Percentiles rank a stretch among this genome's conserved stretches.
Conservation (phyloP, 2,113 vertebrate species). For the Vidua macroura region DNA sequence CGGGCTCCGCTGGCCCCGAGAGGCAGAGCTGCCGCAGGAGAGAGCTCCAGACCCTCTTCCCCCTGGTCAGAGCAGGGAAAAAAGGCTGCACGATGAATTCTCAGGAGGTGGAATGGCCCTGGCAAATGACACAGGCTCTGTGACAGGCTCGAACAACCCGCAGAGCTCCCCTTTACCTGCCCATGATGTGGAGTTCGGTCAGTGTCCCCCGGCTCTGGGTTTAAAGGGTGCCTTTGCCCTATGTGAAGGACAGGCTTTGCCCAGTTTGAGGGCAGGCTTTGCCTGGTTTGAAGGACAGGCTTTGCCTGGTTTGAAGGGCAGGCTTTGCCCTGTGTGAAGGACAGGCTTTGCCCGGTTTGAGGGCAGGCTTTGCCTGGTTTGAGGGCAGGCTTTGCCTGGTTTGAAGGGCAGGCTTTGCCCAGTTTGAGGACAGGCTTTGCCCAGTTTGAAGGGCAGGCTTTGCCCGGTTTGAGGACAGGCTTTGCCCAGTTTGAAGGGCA, state of each 20-base stretch:
- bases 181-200: fast-evolving
- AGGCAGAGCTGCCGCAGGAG: neutral
- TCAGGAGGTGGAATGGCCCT: neutral
- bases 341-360: fast-evolving
- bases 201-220: fast-evolving
- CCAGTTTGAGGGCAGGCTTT: fast-evolving
- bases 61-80: neutral
- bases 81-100: neutral
- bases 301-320: fast-evolving
- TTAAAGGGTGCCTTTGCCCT: no score
- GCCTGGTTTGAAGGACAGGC: no score
- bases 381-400: fast-evolving
- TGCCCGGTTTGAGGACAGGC: fast-evolving
- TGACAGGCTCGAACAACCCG: neutral
- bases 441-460: fast-evolving
- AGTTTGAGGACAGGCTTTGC: fast-evolving
- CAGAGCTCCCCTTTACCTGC: neutral
- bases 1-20: neutral
- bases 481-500: neutral
- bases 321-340: fast-evolving
- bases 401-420: neutral
- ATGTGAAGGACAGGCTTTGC: neutral
- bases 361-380: fast-evolving
- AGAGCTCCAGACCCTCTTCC: neutral
- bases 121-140: neutral